Evolutionary conservation across 2,888 invertebrate species (phyloP).

Genomic region (Seira musarum): DNA sequence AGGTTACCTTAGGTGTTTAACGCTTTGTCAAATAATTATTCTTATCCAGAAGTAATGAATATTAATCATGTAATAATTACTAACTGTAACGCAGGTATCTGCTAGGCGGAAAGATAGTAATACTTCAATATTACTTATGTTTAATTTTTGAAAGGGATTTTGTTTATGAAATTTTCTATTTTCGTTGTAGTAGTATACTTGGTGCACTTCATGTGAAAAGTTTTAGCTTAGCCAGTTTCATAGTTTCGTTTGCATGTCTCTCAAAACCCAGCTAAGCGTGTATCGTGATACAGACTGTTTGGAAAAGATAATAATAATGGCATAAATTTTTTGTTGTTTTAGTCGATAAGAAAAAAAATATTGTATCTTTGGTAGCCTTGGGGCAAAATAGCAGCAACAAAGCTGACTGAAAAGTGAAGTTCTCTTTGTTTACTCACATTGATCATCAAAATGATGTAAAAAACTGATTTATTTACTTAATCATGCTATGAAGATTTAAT

Average conservation of each 20-base stretch:
- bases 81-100: constrained; percentile 18
- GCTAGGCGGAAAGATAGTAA: neutral
- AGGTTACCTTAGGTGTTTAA: constrained; percentile 28
- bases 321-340: no score
- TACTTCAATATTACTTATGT: constrained; percentile 8
- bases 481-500: constrained; percentile 37
- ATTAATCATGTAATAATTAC: constrained; percentile 26
- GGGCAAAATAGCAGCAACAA: neutral
- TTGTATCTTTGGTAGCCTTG: no score
- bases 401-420: neutral
- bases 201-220: neutral
- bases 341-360: no score
- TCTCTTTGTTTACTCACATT: neutral
- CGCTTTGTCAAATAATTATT: constrained; percentile 33
- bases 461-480: constrained; percentile 19
- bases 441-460: neutral
- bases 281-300: neutral
- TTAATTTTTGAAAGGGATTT: constrained; percentile 32
- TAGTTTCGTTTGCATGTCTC: neutral
- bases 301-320: no score
- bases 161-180: constrained; percentile 41
- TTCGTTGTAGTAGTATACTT: constrained; percentile 21
- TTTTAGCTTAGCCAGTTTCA: constrained; percentile 2
- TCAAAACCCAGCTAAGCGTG: no score
- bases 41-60: neutral